phyloP scores from a whole-genome alignment of 2,797 vertebrate species.

The Bradypodion ventrale region DNA sequence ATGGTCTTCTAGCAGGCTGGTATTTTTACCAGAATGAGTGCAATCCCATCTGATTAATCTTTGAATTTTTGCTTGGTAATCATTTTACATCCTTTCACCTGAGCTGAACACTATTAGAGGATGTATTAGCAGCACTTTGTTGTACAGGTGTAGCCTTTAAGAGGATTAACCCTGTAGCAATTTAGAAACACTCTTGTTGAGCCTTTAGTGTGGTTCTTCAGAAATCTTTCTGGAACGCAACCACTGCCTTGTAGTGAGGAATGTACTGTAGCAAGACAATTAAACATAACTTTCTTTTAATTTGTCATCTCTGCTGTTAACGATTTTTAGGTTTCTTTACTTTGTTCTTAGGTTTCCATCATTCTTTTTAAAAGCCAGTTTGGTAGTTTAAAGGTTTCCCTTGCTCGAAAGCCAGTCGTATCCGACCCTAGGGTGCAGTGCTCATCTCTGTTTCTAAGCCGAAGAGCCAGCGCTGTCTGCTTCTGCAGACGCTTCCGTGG shows the following conservation, averaged over 20 bases:
- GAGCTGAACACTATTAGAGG: background rate
- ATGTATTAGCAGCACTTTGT: background rate
- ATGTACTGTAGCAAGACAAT: background rate
- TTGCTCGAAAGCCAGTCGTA: no score
- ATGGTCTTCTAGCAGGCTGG: background rate
- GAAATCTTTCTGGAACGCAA: background rate
- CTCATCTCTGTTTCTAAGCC: no score
- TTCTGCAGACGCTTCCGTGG: no score
- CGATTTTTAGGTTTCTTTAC: constrained; percentile 17
- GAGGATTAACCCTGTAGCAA: constrained; percentile 2
- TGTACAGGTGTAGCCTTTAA: background rate
- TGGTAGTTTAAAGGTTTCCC: constrained; percentile 25
- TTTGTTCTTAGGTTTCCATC: constrained; percentile 9
- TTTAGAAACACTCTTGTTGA: background rate
- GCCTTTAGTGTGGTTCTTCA: background rate
- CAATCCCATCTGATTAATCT: background rate
- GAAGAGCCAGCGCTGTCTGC: no score
- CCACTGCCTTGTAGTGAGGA: background rate
- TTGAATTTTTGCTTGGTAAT: background rate
- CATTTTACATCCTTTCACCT: background rate
- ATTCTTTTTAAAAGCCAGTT: constrained; percentile 6
- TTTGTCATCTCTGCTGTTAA: background rate
- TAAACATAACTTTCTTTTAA: background rate
- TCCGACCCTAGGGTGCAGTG: no score
- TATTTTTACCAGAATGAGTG: background rate